Evolutionary conservation across 2,888 invertebrate species (phyloP).

Genomic region (Cheilosia pagana): DNA sequence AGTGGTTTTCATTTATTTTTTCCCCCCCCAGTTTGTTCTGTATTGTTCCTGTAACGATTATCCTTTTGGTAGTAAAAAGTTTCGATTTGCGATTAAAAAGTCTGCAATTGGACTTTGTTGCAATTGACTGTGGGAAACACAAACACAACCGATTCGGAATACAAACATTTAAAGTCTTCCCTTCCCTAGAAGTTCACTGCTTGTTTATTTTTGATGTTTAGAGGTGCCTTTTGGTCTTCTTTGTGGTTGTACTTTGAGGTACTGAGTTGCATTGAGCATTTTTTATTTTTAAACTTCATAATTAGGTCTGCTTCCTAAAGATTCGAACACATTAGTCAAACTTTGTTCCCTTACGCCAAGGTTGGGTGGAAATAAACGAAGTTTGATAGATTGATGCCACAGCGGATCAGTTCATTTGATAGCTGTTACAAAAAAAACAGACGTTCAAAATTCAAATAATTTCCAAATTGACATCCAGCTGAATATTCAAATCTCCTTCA

Average conservation of each 20-base stretch:
- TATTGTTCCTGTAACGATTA: not conserved
- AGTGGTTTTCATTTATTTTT: slow-evolving; percentile 3
- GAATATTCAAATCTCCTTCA: too few species aligned
- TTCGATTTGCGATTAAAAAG: slow-evolving; percentile 4
- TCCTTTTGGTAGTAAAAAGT: not conserved
- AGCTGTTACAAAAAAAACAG: too few species aligned
- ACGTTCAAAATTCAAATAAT: too few species aligned
- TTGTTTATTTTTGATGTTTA: not conserved
- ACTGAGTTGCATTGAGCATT: not conserved
- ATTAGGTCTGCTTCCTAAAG: too few species aligned
- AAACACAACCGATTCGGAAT: too few species aligned
- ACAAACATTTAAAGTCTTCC: not conserved
- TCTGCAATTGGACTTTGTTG: not conserved
- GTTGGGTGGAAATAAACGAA: too few species aligned
- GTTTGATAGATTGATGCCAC: too few species aligned
- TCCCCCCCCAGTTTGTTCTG: not conserved
- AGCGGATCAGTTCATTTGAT: too few species aligned
- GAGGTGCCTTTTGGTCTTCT: not conserved
- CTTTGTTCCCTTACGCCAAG: too few species aligned
- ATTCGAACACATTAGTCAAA: too few species aligned
- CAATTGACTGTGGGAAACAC: not conserved
- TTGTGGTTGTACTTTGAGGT: not conserved
- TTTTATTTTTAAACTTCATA: too few species aligned
- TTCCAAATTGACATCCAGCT: too few species aligned
- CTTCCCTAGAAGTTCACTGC: not conserved